Evolutionary conservation across 2,888 invertebrate species (phyloP), one percentile per base, ranked within the genome.

Genomic region (Melieria omissa): DNA sequence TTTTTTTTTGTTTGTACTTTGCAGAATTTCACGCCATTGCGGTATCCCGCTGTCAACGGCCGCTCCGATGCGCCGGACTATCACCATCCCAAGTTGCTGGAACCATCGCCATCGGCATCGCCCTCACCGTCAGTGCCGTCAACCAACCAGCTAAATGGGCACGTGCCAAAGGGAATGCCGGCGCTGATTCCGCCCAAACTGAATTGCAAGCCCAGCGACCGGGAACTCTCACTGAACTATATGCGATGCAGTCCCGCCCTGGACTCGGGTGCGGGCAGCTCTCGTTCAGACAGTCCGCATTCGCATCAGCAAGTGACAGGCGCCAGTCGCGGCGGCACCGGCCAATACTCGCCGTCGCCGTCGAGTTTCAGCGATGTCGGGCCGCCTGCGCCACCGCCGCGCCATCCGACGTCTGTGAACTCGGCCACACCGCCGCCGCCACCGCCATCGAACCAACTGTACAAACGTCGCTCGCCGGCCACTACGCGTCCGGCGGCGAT

Each of bases 261-360:
- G 73, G 95, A 95, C 84, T 95, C 94, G 69, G 95, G 95, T 16
- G 95, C 95, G 12, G 95, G 95, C 64, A 95, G 95, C 83, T 95
- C 95, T 60, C 90, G 96, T 69, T 96, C 96, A 6, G 96, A 96
- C 84, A 95, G 95, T 85, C 96, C 95, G 14, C 91, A 95, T 77
- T 88, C 89, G 61, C 90, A 93, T 82, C 92, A 93, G 79, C 92
- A 92, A 80, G 88, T 93, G 65, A 84, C 85, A 66, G 84, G 85
- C 77, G 89, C 89, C 79, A 88, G 88, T 78, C 83, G 86, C 9
- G 82, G 84, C 60, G 85, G 85, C 79, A 85, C 84, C 42, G 86
- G 87, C 9, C 87, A 86, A 78, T 87, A 86, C 78, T 90, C 89
- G 67, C 90, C 89, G 41, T 90, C 89, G 52, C 90, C 88, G 78